These are phyloP conservation scores for Isaurus tuberculatus DNA, from an alignment of 92 coral and sea anemone genomes.

Conservation along the genomic window DNA sequence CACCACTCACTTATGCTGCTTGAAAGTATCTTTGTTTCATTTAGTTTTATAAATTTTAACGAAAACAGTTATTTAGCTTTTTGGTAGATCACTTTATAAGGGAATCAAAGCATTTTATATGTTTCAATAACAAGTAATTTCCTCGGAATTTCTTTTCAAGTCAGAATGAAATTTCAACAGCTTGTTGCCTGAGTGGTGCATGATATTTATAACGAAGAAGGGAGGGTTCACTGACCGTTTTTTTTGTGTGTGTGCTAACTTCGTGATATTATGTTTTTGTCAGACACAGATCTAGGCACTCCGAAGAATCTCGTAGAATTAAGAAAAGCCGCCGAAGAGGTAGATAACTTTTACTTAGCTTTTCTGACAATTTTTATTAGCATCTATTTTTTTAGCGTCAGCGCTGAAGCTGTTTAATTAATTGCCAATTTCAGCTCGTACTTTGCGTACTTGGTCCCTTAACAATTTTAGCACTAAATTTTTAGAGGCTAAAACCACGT, in stretches of 20 bases:
- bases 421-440: too few relatives aligned
- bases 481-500: too few relatives aligned
- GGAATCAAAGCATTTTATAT: not conserved
- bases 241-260: conserved; percentile 26
- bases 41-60: not conserved
- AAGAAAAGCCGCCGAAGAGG: conserved; percentile 86
- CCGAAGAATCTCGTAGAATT: conserved; percentile 84
- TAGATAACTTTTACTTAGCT: conserved; percentile 9
- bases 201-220: not conserved
- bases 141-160: not conserved
- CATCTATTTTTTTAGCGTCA: too few relatives aligned
- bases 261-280: conserved; percentile 58
- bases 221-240: conserved; percentile 23
- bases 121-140: not conserved
- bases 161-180: conserved; percentile 7
- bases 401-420: too few relatives aligned
- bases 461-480: too few relatives aligned
- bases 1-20: conserved; percentile 47
- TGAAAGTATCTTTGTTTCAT: not conserved
- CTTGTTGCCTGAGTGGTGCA: conserved; percentile 42
- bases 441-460: too few relatives aligned
- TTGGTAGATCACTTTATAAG: not conserved
- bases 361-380: too few relatives aligned
- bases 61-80: not conserved
- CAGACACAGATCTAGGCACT: conserved; percentile 87